Evolutionary conservation across 2,888 invertebrate species (phyloP), one percentile per base, ranked within the genome.

Genomic region (Chorisops tibialis): DNA sequence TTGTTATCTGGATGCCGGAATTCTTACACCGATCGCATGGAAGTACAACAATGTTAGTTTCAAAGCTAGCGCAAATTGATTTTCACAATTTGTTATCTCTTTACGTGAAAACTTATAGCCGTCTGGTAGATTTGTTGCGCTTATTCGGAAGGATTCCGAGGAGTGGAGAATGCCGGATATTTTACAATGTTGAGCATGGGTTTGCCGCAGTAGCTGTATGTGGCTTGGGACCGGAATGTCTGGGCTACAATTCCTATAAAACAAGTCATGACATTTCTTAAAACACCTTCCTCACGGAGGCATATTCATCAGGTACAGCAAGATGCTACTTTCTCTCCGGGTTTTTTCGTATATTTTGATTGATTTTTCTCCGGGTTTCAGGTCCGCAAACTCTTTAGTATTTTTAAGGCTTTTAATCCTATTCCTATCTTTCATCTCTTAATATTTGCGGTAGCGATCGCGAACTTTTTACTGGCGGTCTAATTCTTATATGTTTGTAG

Each of bases 181-280:
- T 87, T 69, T 88, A 83, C 70, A 85, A 84, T 67, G 71, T 88
- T 30, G 86, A 87, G 67, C 79, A 81, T 0, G 79, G 81, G 24
- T 88, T 83, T 71, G 82, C 83, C 0, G 84, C 81, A 39, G 85
- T 91, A 1, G 88, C 87, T 6, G 83, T 92, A 6, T 86, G 87
- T n/a, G 89, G 89, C 14, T 78, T 92, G 37, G 91, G 91, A 4
- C 81, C 81, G 54, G 84, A 86, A 70, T 86, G 86, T 69, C 80
- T 84, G 52, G 82, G 85, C 1, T 89, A 83, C 71, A 85, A 87
- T 74, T 80, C 80, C 7, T 79, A 81, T 60, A 92, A 93, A 73
- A 83, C 86, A 68, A 74, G 88, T 54, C 87, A 92, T 70, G 88
- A 89, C n/a, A n/a, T n/a, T n/a, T n/a, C n/a, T n/a, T n/a, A n/a